Evolutionary conservation across 2,888 invertebrate genomes (phyloP), one percentile per base, ranked within the genome.

Genomic region (Parnassius glacialis): DNA sequence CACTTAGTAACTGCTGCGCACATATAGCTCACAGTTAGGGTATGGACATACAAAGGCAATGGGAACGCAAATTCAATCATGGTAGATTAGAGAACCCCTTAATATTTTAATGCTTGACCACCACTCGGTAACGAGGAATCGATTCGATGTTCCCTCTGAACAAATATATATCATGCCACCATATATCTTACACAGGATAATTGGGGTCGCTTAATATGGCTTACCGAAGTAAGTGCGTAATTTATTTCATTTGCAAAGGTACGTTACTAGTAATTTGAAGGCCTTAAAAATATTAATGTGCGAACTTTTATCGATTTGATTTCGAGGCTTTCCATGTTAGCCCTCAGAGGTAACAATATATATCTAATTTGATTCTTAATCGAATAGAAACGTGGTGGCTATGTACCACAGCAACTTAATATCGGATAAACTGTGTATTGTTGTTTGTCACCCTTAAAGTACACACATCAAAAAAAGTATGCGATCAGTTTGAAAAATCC

Each of bases 61-160:
- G 76, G 81, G 81, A 83, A 87, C 83, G 85, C 84, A 87, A 90
- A 89, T 91, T 91, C 90, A 91, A 91, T 90, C 90, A 90, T 85
- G 83, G 88, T 77, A 84, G 90, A 91, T 91, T 91, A 90, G 80
- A 79, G 79, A 67, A 74, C 86, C 62, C 88, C 85, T 86, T 85
- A 89, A 90, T 90, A 89, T 90, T 90, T 90, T 88, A 90, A 90
- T 87, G 88, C 85, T 83, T 90, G 90, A 90, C 90, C 90, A 87
- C 81, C 78, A 84, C 74, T 84, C 84, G 83, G 85, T 83, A 87
- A 85, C 83, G 80, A 70, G 73, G 77, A 87, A 87, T 88, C 89
- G 89, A 89, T 85, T 78, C 81, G 69, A 72, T 75, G 72, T 75
- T 81, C 88, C 83, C 80, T 74, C 79, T 76, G 81, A 78, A 82